Evolutionary conservation across 2,797 vertebrate species (phyloP).

Genomic region (Mallotus villosus): DNA sequence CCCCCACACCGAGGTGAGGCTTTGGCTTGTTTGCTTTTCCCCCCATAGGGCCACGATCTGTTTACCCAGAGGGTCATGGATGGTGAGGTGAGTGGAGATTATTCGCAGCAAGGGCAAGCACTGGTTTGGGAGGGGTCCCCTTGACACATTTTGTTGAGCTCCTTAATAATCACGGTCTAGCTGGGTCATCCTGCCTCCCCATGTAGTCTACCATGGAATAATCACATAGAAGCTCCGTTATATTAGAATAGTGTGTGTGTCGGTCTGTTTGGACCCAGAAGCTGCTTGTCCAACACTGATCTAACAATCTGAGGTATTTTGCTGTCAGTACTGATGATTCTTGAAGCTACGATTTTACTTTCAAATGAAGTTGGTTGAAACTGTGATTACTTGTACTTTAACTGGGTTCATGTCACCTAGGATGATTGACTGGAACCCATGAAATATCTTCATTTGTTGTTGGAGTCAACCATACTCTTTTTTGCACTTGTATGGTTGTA

Average conservation of each 20-base stretch:
- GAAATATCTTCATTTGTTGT: slow-evolving; percentile 50
- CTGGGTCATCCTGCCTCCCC: background rate
- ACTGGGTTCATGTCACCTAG: slow-evolving; percentile 45
- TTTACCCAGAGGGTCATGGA: slow-evolving; percentile 57
- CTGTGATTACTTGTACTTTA: slow-evolving; percentile 13
- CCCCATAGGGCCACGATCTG: slow-evolving; percentile 35
- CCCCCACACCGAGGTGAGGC: slow-evolving; percentile 27
- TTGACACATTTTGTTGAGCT: background rate
- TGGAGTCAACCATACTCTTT: slow-evolving; percentile 23
- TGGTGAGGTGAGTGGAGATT: slow-evolving; percentile 43
- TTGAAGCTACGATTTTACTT: slow-evolving; percentile 5
- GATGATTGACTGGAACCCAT: slow-evolving; percentile 45
- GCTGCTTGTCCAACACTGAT: background rate
- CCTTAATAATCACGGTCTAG: slow-evolving; percentile 5
- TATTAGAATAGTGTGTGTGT: background rate
- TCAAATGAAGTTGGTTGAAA: slow-evolving; percentile 6
- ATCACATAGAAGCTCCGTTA: background rate
- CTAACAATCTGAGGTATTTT: background rate
- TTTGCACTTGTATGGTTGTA: slow-evolving; percentile 26
- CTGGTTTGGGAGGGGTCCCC: slow-evolving; percentile 14
- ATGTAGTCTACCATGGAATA: background rate
- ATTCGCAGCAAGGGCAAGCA: slow-evolving; percentile 45
- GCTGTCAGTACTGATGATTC: slow-evolving; percentile 23
- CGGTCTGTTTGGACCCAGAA: background rate
- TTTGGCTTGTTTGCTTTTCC: slow-evolving; percentile 53